A percentile compares a stretch with the other conserved stretches of the same genome.
Conservation (phyloP, 2,113 vertebrate genomes). For the Gobius niger region DNA sequence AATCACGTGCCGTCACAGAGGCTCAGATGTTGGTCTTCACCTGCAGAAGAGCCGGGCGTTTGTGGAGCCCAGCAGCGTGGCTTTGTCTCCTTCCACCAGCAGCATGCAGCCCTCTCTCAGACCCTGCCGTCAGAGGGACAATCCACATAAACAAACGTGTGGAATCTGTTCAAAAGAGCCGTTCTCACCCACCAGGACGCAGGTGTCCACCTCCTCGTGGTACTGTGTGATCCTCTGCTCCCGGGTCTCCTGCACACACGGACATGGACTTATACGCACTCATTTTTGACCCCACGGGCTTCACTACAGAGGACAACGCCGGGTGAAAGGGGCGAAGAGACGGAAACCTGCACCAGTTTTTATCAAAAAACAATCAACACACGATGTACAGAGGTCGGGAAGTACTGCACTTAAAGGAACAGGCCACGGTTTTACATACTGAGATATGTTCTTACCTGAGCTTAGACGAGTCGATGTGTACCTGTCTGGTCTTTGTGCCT, state of each 20-base stretch:
- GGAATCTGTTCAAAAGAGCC: not conserved
- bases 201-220: slow-evolving; percentile 81
- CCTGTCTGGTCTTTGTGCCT: too few species aligned
- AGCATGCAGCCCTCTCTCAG: slow-evolving; percentile 85
- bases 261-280: not conserved
- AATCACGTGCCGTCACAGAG: not conserved
- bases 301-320: too few species aligned
- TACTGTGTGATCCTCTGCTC: slow-evolving; percentile 85
- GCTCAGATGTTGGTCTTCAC: slow-evolving; percentile 54
- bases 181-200: slow-evolving; percentile 78
- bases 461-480: too few species aligned
- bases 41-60: slow-evolving; percentile 82
- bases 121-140: slow-evolving; percentile 65
- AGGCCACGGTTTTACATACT: too few species aligned
- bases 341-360: too few species aligned
- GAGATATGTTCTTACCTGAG: too few species aligned
- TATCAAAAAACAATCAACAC: too few species aligned
- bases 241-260: slow-evolving; percentile 80
- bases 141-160: not conserved
- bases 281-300: too few species aligned
- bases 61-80: slow-evolving; percentile 80
- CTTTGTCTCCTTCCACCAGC: slow-evolving; percentile 84
- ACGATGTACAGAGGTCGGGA: too few species aligned
- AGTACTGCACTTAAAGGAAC: too few species aligned
- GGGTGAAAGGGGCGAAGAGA: too few species aligned